Conservation (phyloP, 2,888 invertebrate genomes). For the Proisotoma minuta region DNA sequence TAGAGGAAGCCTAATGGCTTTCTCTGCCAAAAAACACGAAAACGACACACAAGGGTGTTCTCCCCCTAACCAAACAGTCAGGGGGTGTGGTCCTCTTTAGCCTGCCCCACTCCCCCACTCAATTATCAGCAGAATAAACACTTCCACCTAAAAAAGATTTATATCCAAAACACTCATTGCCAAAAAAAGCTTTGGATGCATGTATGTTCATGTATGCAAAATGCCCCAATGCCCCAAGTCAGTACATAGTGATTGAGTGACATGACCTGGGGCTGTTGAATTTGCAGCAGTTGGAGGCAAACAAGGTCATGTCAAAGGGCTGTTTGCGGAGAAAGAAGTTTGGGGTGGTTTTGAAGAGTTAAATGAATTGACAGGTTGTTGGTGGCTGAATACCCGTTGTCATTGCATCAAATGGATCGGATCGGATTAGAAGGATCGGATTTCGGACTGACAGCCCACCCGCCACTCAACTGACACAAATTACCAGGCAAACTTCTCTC, state of each 20-base stretch:
- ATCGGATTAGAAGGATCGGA: conserved; percentile 4
- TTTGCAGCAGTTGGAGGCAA: background rate
- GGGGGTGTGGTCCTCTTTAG: background rate
- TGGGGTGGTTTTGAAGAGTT: conserved; percentile 2
- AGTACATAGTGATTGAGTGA: background rate
- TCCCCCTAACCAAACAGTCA: background rate
- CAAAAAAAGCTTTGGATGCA: too few relatives aligned
- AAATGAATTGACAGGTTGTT: conserved; percentile 6
- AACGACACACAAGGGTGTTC: conserved; percentile 2
- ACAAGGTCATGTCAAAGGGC: background rate
- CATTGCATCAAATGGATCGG: background rate
- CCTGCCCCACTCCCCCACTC: background rate
- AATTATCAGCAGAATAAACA: background rate
- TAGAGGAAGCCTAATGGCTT: conserved; percentile 1
- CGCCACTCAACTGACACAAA: background rate
- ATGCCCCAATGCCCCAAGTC: too few relatives aligned
- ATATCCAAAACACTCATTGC: too few relatives aligned
- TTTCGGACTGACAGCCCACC: conserved; percentile 1
- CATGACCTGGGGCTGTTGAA: background rate
- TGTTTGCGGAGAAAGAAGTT: background rate
- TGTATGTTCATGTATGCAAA: too few relatives aligned
- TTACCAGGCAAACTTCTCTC: background rate
- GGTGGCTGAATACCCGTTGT: background rate
- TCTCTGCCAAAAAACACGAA: conserved; percentile 1
- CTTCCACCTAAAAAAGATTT: too few relatives aligned